phyloP scores from a whole-genome alignment of 2,888 invertebrate genomes.

The Auanema sp. region DNA sequence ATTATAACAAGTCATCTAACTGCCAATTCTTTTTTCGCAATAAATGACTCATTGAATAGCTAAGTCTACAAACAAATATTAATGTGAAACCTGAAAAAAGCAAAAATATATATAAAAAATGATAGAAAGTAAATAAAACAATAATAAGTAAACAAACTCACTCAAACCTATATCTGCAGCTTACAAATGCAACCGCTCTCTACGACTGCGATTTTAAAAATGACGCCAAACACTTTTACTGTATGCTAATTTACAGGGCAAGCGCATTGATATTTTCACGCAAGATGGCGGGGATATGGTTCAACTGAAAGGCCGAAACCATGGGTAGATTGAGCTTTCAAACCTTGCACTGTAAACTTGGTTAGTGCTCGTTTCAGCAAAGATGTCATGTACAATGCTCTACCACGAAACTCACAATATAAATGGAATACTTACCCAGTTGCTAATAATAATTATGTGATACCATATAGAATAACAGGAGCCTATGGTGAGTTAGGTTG shows the following conservation, averaged over 20 bases:
- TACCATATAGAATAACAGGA: conserved; percentile 53
- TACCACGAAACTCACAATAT: conserved; percentile 36
- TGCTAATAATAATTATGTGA: conserved; percentile 38
- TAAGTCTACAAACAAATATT: too few species aligned
- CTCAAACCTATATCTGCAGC: too few species aligned
- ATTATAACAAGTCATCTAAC: too few species aligned
- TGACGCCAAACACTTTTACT: conserved; percentile 9
- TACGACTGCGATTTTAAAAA: too few species aligned
- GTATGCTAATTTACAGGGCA: conserved; percentile 32
- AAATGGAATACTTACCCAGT: conserved; percentile 45
- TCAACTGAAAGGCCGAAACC: conserved; percentile 13
- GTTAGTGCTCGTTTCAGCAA: conserved; percentile 4
- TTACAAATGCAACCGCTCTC: too few species aligned
- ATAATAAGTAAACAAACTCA: too few species aligned
- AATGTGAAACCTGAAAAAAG: too few species aligned
- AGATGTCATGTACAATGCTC: conserved; percentile 30
- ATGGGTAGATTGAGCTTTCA: background rate
- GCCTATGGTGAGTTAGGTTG: conserved; percentile 35
- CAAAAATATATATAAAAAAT: too few species aligned
- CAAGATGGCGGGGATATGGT: conserved; percentile 49
- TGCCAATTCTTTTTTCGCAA: too few species aligned
- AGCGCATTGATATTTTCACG: conserved; percentile 47
- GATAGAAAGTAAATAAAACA: too few species aligned
- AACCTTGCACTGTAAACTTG: background rate
- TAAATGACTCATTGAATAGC: too few species aligned